These are phyloP conservation scores for Actinostola sp. DNA, from an alignment of 92 coral and sea anemone species.

Conservation along the genomic window DNA sequence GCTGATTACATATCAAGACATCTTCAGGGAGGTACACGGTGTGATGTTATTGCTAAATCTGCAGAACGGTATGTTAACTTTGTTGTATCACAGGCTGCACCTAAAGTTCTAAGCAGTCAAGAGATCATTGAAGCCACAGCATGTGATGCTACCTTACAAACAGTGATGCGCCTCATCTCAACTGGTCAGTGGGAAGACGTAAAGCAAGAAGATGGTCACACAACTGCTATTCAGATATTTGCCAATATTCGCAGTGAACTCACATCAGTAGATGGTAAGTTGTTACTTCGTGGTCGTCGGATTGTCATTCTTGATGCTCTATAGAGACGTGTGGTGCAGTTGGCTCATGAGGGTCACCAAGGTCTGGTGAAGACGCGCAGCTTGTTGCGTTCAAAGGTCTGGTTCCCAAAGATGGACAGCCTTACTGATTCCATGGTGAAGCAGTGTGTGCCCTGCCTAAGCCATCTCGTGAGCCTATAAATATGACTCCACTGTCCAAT, in stretches of 20 bases:
- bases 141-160: constrained; percentile 35
- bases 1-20: too few species aligned
- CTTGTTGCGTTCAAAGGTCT: constrained; percentile 31
- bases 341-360: constrained; percentile 61
- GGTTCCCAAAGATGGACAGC: constrained; percentile 38
- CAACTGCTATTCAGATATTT: constrained; percentile 38
- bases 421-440: constrained; percentile 25
- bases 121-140: constrained; percentile 36
- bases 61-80: constrained; percentile 41
- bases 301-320: constrained; percentile 32
- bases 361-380: constrained; percentile 32
- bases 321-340: constrained; percentile 20
- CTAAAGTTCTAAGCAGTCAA: constrained; percentile 34
- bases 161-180: constrained; percentile 43
- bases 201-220: constrained; percentile 37
- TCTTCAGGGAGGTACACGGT: too few species aligned
- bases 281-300: constrained; percentile 23
- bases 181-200: constrained; percentile 40
- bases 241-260: constrained; percentile 42
- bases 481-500: constrained; percentile 14
- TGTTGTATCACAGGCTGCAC: constrained; percentile 39
- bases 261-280: constrained; percentile 38
- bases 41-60: too few species aligned
- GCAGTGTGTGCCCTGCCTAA: constrained; percentile 27
- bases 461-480: constrained; percentile 35